Conservation (phyloP, 1,140 invertebrate genomes). For the Centruroides vittatus region DNA sequence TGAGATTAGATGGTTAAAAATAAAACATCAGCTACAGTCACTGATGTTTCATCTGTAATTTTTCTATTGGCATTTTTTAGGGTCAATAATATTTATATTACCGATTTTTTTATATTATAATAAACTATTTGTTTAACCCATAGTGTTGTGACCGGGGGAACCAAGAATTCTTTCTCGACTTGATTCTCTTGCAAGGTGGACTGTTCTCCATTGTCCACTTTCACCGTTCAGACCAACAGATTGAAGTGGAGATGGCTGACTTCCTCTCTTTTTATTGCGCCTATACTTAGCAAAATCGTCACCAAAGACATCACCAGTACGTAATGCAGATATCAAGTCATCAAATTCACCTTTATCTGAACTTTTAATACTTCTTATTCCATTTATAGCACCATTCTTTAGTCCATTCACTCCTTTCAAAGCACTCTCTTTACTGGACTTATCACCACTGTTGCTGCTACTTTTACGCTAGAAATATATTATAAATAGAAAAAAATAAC, state of each 20-base stretch:
- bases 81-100: too few species aligned
- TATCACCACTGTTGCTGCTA: slow-evolving; percentile 4
- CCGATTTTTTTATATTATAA: too few species aligned
- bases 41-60: too few species aligned
- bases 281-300: slow-evolving; percentile 91
- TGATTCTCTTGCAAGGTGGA: slow-evolving; percentile 4
- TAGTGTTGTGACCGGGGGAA: too few species aligned
- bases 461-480: background rate
- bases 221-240: slow-evolving; percentile 4
- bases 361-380: slow-evolving; percentile 14
- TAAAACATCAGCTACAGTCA: too few species aligned
- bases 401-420: slow-evolving; percentile 10
- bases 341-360: slow-evolving; percentile 64
- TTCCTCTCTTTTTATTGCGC: slow-evolving; percentile 33
- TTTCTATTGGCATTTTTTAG: too few species aligned
- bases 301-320: slow-evolving; percentile 93
- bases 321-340: slow-evolving; percentile 84
- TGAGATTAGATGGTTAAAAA: too few species aligned
- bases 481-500: background rate
- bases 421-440: slow-evolving; percentile 13
- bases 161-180: slow-evolving; percentile 10
- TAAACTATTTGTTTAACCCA: too few species aligned
- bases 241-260: slow-evolving; percentile 9
- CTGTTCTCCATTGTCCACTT: slow-evolving; percentile 10
- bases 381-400: slow-evolving; percentile 17